Evolutionary conservation across 1,140 invertebrate species (phyloP).

Genomic region (Triops longicaudatus): DNA sequence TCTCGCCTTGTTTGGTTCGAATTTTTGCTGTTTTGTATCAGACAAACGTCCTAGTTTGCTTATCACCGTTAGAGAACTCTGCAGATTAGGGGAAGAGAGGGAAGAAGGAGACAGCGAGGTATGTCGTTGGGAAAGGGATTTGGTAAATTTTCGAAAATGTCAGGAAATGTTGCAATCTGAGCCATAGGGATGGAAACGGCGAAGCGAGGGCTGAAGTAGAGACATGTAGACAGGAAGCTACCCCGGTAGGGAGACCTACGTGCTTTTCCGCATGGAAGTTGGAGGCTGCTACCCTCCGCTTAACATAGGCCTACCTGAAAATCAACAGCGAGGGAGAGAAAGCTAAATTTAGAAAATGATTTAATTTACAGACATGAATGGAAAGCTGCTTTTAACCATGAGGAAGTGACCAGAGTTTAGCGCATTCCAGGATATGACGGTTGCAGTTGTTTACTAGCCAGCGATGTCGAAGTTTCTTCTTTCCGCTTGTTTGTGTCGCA

Average conservation of each 20-base stretch:
- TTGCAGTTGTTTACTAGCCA: no score
- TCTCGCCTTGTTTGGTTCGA: not conserved
- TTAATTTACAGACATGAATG: no score
- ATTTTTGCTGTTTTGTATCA: not conserved
- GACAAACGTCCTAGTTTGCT: not conserved
- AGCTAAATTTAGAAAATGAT: no score
- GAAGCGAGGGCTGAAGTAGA: not conserved
- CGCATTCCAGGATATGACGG: no score
- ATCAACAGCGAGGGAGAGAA: no score
- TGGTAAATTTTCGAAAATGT: not conserved
- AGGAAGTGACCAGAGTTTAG: no score
- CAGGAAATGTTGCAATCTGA: conserved; percentile 6
- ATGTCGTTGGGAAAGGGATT: not conserved
- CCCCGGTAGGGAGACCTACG: not conserved
- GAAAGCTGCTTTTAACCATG: no score
- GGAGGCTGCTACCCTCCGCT: not conserved
- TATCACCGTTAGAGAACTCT: not conserved
- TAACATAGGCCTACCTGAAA: not conserved
- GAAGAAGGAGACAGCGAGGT: not conserved
- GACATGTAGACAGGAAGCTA: not conserved
- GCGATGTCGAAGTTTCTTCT: no score
- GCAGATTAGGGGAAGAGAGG: not conserved
- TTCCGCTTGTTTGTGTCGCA: not conserved
- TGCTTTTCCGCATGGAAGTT: conserved; percentile 1
- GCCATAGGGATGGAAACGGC: not conserved